These are phyloP conservation scores for Vanessa cardui DNA, from an alignment of 2,888 invertebrate species.

Conservation along the genomic window DNA sequence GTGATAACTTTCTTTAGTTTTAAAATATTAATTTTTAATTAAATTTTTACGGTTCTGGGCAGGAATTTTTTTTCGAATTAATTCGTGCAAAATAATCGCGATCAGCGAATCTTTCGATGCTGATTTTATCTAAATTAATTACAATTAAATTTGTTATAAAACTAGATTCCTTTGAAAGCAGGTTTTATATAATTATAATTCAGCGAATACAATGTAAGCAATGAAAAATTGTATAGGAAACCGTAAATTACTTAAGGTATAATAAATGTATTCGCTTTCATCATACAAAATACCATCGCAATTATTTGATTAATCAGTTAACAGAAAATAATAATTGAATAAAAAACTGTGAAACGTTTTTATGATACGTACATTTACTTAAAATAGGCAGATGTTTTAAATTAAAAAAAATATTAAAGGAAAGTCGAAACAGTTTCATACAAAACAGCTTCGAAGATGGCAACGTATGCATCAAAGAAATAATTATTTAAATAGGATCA, in stretches of 20 bases:
- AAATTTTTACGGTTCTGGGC: too few relatives aligned
- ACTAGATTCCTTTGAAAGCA: background rate
- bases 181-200: background rate
- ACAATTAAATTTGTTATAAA: too few relatives aligned
- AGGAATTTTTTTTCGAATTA: too few relatives aligned
- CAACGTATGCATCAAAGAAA: background rate
- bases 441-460: background rate
- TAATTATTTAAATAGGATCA: slow-evolving; percentile 3
- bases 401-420: background rate
- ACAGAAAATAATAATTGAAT: background rate
- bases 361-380: background rate
- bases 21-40: too few relatives aligned
- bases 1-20: too few relatives aligned
- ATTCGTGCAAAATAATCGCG: too few relatives aligned
- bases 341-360: background rate
- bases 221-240: background rate
- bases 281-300: background rate
- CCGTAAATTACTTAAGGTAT: background rate
- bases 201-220: background rate
- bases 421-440: background rate
- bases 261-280: background rate
- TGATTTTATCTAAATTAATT: too few relatives aligned
- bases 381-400: background rate
- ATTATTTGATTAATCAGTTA: slow-evolving; percentile 4
- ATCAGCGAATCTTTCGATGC: too few relatives aligned